Conservation (phyloP, 2,888 invertebrate species). For the Acanthoscelides obtectus region DNA sequence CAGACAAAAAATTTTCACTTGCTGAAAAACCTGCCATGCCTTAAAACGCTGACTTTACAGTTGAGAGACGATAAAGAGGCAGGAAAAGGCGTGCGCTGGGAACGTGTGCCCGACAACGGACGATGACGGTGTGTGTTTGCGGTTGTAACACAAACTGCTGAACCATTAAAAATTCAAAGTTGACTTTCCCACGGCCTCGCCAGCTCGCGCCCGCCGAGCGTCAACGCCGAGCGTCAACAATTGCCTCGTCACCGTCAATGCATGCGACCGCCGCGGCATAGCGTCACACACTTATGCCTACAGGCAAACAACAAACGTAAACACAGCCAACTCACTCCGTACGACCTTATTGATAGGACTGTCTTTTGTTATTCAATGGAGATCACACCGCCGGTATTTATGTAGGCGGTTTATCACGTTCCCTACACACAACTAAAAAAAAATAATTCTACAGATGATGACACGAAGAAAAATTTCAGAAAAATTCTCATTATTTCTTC, state of each 20-base stretch:
- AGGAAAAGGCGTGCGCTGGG: constrained; percentile 10
- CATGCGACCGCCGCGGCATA: not conserved
- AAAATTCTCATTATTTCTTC: no score
- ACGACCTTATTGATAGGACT: not conserved
- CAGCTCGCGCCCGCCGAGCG: constrained; percentile 6
- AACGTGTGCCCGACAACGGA: constrained; percentile 10
- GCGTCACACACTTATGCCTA: not conserved
- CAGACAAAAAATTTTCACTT: no score
- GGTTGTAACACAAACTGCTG: constrained; percentile 14
- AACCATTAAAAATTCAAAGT: constrained; percentile 18
- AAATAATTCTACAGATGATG: no score
- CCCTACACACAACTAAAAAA: no score
- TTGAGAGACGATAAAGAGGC: constrained; percentile 5
- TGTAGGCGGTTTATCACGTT: no score
- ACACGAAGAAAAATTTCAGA: no score
- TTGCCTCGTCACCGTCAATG: not conserved
- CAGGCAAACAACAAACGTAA: not conserved
- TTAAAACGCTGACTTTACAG: not conserved
- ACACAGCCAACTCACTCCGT: not conserved
- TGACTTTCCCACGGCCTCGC: constrained; percentile 24
- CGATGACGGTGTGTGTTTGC: constrained; percentile 6
- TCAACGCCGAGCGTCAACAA: no score
- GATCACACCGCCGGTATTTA: no score
- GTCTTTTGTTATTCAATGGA: no score
- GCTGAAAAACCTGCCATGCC: no score